Percentiles rank a stretch among this genome's conserved stretches.
phyloP scores from a whole-genome alignment of 2,797 vertebrate species.

The Danio choprae region DNA sequence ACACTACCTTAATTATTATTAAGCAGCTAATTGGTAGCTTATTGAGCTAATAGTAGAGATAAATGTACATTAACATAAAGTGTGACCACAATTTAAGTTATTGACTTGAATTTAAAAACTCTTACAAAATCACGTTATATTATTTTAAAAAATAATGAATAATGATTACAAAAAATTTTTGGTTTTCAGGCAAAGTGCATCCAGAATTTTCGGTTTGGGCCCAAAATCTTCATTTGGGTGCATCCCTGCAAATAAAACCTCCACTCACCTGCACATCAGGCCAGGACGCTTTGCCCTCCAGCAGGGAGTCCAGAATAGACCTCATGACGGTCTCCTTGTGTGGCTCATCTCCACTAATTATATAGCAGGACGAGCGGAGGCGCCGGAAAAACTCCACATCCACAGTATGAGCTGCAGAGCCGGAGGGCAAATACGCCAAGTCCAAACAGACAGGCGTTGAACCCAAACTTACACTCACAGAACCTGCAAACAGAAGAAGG shows the following conservation, averaged over 20 bases:
- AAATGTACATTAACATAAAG: no score
- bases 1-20: no score
- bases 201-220: no score
- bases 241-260: neutral
- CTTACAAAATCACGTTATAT: no score
- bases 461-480: conserved; percentile 51
- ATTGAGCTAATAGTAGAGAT: no score
- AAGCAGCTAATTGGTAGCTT: no score
- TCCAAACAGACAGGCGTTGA: conserved; percentile 82
- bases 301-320: conserved; percentile 84
- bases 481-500: conserved; percentile 55
- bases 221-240: no score
- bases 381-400: conserved; percentile 85
- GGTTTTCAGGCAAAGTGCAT: no score
- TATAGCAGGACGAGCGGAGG: conserved; percentile 86
- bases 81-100: no score
- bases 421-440: conserved; percentile 90
- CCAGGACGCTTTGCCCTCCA: conserved; percentile 87
- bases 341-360: conserved; percentile 89
- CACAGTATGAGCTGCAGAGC: conserved; percentile 77
- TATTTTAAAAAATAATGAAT: no score
- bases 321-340: conserved; percentile 82
- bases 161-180: no score
- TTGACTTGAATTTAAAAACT: no score
- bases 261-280: conserved; percentile 80